A percentile compares a stretch with the other conserved stretches of the same genome.
phyloP scores from a whole-genome alignment of 2,797 vertebrate genomes.

The Platalea minor region DNA sequence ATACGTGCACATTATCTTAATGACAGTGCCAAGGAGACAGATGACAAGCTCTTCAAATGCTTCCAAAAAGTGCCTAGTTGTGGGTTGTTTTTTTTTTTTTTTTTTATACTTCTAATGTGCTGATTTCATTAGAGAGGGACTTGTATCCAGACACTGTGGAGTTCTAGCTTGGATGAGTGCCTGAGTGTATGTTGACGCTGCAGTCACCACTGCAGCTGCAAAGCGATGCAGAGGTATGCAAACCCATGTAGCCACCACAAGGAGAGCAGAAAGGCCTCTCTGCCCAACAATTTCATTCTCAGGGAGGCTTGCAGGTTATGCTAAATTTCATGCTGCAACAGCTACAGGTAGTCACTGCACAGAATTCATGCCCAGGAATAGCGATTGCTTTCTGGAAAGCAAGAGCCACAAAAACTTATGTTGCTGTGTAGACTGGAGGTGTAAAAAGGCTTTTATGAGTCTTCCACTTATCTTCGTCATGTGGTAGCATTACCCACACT shows the following conservation, averaged over 20 bases:
- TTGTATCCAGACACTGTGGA: neutral
- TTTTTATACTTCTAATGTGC: neutral
- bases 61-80: neutral
- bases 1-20: neutral
- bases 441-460: neutral
- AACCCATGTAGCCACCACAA: fast-evolving
- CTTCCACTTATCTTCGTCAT: neutral
- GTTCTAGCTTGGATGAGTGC: neutral
- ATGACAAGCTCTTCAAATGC: neutral
- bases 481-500: neutral
- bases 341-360: neutral
- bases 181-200: neutral
- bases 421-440: neutral
- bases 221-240: neutral
- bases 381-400: neutral
- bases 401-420: neutral
- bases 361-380: neutral
- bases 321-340: neutral
- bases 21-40: neutral
- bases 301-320: neutral
- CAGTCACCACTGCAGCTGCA: neutral
- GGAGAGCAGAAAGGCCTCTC: neutral
- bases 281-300: neutral
- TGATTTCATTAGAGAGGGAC: neutral
- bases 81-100: too few relatives aligned